A percentile compares a stretch with the other conserved stretches of the same genome.
Evolutionary conservation across 2,888 invertebrate species (phyloP).

Genomic region (Platycheirus albimanus): DNA sequence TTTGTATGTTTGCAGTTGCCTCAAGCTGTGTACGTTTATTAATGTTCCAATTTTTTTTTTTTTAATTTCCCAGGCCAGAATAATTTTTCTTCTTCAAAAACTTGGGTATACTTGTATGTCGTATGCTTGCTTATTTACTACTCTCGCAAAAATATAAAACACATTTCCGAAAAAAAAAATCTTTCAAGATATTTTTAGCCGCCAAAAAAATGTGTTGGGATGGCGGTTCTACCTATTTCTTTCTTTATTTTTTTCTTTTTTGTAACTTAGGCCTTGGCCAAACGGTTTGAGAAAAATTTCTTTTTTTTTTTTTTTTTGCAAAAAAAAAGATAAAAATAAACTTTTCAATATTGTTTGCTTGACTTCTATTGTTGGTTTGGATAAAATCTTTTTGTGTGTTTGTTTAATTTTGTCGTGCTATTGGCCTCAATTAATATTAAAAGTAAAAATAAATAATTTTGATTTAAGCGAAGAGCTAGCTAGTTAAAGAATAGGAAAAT

Average conservation of each 20-base stretch:
- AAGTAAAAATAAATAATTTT: neutral
- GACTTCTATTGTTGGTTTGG: neutral
- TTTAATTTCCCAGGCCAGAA: constrained; percentile 26
- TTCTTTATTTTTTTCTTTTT: neutral
- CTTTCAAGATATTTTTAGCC: constrained; percentile 9
- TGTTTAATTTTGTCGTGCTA: no score
- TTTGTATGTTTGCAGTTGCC: constrained; percentile 23
- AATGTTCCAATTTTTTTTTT: constrained; percentile 14
- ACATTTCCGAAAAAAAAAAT: neutral
- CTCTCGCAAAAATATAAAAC: neutral
- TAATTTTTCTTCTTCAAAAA: constrained; percentile 18
- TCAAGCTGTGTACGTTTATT: constrained; percentile 13
- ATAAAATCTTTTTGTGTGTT: neutral
- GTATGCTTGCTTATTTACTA: constrained; percentile 3
- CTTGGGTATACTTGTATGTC: constrained; percentile 1
- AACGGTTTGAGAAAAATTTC: neutral
- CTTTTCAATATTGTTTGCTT: constrained; percentile 9
- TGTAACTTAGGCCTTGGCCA: neutral
- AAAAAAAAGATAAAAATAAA: constrained; percentile 16
- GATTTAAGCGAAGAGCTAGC: no score
- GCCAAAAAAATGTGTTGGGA: constrained; percentile 4
- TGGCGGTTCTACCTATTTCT: no score
- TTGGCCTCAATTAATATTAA: no score
- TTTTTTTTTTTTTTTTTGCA: neutral
- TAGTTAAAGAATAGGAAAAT: no score